These are phyloP conservation scores for Labroides dimidiatus DNA, from an alignment of 2,797 vertebrate genomes.

Conservation along the genomic window DNA sequence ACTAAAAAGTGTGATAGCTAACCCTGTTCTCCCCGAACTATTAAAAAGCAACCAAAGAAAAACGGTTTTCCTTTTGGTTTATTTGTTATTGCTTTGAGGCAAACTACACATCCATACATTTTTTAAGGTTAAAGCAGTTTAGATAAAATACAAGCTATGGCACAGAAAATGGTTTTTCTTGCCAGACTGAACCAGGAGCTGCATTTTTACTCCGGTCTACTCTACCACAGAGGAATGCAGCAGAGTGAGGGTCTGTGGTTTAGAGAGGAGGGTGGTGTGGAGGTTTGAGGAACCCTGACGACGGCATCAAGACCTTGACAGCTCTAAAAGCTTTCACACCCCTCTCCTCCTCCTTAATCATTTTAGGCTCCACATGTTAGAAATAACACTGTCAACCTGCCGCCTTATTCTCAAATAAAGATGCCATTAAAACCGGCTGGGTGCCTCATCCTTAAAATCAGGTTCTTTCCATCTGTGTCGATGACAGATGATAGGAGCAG, in stretches of 20 bases:
- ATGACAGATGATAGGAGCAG: conserved; percentile 43
- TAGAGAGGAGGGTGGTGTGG: background rate
- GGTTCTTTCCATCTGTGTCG: conserved; percentile 38
- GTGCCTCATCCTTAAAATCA: conserved; percentile 32
- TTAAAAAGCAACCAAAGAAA: too few species aligned
- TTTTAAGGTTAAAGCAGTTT: too few species aligned
- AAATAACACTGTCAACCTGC: conserved; percentile 20
- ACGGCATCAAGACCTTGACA: conserved; percentile 7
- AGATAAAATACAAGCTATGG: too few species aligned
- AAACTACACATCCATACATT: too few species aligned
- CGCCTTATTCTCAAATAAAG: conserved; percentile 19
- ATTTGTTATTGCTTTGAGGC: too few species aligned
- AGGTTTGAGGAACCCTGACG: conserved; percentile 3
- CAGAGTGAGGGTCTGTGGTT: background rate
- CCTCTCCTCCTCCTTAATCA: background rate
- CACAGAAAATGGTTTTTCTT: too few species aligned
- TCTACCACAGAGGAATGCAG: conserved; percentile 16
- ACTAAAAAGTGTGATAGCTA: too few species aligned
- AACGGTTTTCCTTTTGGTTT: too few species aligned
- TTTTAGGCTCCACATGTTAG: background rate
- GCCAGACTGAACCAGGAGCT: conserved; percentile 12
- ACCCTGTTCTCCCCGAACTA: too few species aligned
- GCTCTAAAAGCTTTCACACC: conserved; percentile 25
- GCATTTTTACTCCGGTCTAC: background rate
- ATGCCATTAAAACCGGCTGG: conserved; percentile 46